phyloP scores from a whole-genome alignment of 2,113 vertebrate genomes.

The Gymnobelideus leadbeateri region DNA sequence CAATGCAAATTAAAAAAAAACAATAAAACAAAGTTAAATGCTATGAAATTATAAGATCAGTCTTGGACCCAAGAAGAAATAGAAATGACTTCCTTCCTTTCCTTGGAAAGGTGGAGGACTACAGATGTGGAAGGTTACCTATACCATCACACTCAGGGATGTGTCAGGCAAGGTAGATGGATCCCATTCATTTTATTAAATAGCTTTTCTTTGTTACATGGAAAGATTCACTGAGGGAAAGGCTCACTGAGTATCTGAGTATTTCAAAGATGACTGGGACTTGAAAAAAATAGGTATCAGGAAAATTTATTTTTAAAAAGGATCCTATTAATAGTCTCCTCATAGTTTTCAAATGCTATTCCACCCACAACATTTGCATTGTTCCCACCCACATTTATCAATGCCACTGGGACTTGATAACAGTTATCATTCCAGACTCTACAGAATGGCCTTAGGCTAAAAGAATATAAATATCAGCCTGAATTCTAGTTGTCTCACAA shows the following conservation, averaged over 20 bases:
- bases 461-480: not conserved
- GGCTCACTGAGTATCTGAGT: not conserved
- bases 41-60: not conserved
- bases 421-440: not conserved
- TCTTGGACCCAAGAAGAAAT: not conserved
- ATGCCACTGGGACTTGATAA: conserved; percentile 22
- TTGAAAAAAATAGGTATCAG: not conserved
- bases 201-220: not conserved
- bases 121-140: not conserved
- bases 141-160: not conserved
- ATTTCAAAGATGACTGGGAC: not conserved
- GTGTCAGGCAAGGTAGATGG: not conserved
- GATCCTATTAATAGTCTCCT: conserved; percentile 21
- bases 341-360: conserved; percentile 48
- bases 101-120: not conserved
- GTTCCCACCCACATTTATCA: conserved; percentile 49
- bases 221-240: not conserved
- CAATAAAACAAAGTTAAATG: not conserved
- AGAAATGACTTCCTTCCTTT: not conserved
- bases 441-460: not conserved
- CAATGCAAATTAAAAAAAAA: not conserved
- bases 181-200: not conserved
- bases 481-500: not conserved
- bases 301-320: conserved; percentile 55
- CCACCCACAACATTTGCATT: conserved; percentile 61